Evolutionary conservation across 2,797 vertebrate genomes (phyloP).

Genomic region (Darevskia nairensis): DNA sequence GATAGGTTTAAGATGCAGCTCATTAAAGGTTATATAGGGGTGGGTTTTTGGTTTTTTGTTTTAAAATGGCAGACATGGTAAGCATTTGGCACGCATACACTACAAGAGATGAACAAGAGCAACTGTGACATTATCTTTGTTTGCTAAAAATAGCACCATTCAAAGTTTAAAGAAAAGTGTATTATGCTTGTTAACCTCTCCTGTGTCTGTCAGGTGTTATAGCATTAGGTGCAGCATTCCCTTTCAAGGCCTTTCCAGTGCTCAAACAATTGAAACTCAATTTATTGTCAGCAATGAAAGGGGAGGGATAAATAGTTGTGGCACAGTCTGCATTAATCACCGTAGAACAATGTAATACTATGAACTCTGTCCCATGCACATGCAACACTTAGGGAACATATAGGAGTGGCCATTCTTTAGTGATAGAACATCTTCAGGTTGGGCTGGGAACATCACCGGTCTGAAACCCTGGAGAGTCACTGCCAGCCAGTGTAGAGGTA

Average conservation of each 20-base stretch:
- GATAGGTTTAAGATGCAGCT: slow-evolving; percentile 34
- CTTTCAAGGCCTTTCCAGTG: slow-evolving; percentile 55
- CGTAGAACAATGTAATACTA: fast-evolving
- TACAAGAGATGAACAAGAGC: slow-evolving; percentile 75
- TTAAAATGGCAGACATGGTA: slow-evolving; percentile 69
- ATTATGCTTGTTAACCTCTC: slow-evolving; percentile 61
- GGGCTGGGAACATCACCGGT: too few relatives aligned
- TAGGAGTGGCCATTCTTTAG: too few relatives aligned
- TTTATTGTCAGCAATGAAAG: slow-evolving; percentile 11
- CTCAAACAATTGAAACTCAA: slow-evolving; percentile 66
- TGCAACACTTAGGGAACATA: fast-evolving
- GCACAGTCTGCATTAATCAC: fast-evolving
- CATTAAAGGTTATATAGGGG: slow-evolving; percentile 49
- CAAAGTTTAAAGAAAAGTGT: slow-evolving; percentile 64
- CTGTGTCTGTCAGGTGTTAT: slow-evolving; percentile 34
- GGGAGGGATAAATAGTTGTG: slow-evolving; percentile 31
- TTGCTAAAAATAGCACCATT: slow-evolving; percentile 69
- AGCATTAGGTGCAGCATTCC: slow-evolving; percentile 42
- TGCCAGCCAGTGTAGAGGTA: too few relatives aligned
- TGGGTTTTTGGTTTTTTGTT: slow-evolving; percentile 19
- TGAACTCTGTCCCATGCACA: neutral
- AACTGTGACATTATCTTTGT: slow-evolving; percentile 74
- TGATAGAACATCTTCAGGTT: too few relatives aligned
- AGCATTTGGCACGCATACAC: slow-evolving; percentile 69
- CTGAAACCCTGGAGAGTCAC: too few relatives aligned